phyloP scores from a whole-genome alignment of 1,140 invertebrate species.

The Thaumatotibia leucotreta region DNA sequence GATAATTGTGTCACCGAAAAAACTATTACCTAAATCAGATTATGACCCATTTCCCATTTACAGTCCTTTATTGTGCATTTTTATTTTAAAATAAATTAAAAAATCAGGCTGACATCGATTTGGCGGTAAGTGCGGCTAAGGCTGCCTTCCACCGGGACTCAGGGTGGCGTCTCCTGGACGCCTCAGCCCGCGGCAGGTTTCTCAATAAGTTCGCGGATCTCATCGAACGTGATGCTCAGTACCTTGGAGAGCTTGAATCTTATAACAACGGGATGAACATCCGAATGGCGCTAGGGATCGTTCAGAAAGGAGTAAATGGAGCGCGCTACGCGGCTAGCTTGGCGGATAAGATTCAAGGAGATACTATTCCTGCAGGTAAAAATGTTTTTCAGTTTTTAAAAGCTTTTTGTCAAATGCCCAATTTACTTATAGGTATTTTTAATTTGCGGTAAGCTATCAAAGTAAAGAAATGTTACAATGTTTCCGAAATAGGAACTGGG shows the following conservation, averaged over 20 bases:
- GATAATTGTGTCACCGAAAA: too few species aligned
- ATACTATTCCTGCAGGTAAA: constrained; percentile 59
- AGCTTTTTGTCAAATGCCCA: too few species aligned
- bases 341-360: constrained; percentile 85
- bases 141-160: constrained; percentile 85
- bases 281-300: constrained; percentile 72
- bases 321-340: constrained; percentile 83
- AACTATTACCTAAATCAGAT: too few species aligned
- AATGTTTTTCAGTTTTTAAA: too few species aligned
- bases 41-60: too few species aligned
- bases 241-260: constrained; percentile 83
- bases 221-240: constrained; percentile 81
- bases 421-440: constrained; percentile 15
- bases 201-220: constrained; percentile 82
- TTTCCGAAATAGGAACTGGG: too few species aligned
- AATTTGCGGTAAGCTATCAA: too few species aligned
- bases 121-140: constrained; percentile 88
- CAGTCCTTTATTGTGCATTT: too few species aligned
- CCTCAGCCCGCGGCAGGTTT: constrained; percentile 78
- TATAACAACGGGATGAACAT: constrained; percentile 87
- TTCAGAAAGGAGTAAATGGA: constrained; percentile 75
- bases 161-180: constrained; percentile 84
- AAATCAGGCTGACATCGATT: constrained; percentile 87
- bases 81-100: too few species aligned
- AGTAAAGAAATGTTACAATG: too few species aligned